Base-by-base conservation (phyloP, 1,140 invertebrate species). In the Drosophila serrata region DNA sequence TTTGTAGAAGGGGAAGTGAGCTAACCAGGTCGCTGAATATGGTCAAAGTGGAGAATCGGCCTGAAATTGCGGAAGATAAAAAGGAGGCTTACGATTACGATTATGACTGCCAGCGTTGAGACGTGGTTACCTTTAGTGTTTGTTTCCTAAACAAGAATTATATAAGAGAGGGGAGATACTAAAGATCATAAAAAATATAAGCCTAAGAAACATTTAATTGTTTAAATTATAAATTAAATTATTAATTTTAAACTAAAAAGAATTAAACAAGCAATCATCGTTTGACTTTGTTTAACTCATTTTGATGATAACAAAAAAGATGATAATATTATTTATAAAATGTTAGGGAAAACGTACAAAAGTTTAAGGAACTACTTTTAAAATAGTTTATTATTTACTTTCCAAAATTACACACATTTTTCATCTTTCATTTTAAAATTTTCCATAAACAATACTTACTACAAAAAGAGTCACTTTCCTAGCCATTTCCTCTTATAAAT, bases 1-100 rank as follows among this genome's bases (percentile, higher is more conserved):
- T 49, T 49, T n/a, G 45, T 45, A 39, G 73, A 76, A 67, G 73
- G 61, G 60, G 55, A 53, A 73, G 37, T 58, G 37, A 37, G 67
- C 37, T 33, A 37, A 40, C 17, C 37, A 48, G 43, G 61, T 60
- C 61, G 60, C 35, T 33, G 61, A 24, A 27, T 22, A 19, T 57
- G 64, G 64, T 37, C 64, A 55, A 40, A 46, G 49, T 22, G 40
- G 11, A 35, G 64, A 27, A 29, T 37, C 62, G 42, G 42, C 33
- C 61, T 40, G 29, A 27, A 42, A 49, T 49, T 43, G 62, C 65
- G 65, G 65, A 69, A 69, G 65, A 68, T 69, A 43, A 69, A 48
- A 29, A 11, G 31, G 6, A 51, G 31, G 51, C 33, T 37, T 37
- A 55, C 51, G 45, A 15, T 46, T 46, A 15, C 45, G 51, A 35